Base-by-base conservation (phyloP, 35 echinoderm and acorn worm genomes). In the Acanthaster planci region DNA sequence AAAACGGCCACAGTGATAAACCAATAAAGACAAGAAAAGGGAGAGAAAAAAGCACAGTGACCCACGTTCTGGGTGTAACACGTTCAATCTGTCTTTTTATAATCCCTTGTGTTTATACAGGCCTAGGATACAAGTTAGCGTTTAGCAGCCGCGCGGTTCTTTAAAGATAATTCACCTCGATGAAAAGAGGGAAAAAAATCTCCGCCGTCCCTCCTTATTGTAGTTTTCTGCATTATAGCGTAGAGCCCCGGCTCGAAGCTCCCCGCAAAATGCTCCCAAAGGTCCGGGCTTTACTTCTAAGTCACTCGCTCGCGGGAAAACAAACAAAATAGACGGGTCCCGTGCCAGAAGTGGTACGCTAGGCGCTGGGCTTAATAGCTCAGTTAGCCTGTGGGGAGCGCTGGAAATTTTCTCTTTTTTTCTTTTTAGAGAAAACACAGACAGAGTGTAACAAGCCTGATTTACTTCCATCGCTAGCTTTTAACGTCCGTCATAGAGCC, bases 61-160 rank as follows among this genome's bases (percentile, higher is more conserved):
- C 34, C 34, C 34, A 12, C 34, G 30, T 12, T 29, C 10, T 10
- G 64, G 64, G 29, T 29, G 19, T 72, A 72, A 72, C 64, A 72
- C 64, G 26, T 72, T 72, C 64, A 72, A 14, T 72, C 64, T 72
- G 64, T 34, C 64, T 34, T 31, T 8, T 26, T 27, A 6, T 26
- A 72, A 72, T 72, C 64, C 64, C 64, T 10, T 35, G 64, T 72
- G 64, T 72, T 72, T 72, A 72, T 72, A 72, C 64, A 72, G 64
- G 26, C 30, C 23, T 31, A 6, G 22, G 34, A 72, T 26, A 72
- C 64, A 72, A 72, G 26, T 72, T 72, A 72, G 64, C 64, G 34
- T 72, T 34, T 72, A 72, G 2, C 57, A 72, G 27, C 19, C 27
- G 27, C 27, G 56, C 19, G 27, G 27, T 14, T 59, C 19, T 59